A percentile compares a stretch with the other conserved stretches of the same genome.
These are phyloP conservation scores for Drosophila funebris DNA, from an alignment of 1,140 invertebrate species.

Conservation along the genomic window DNA sequence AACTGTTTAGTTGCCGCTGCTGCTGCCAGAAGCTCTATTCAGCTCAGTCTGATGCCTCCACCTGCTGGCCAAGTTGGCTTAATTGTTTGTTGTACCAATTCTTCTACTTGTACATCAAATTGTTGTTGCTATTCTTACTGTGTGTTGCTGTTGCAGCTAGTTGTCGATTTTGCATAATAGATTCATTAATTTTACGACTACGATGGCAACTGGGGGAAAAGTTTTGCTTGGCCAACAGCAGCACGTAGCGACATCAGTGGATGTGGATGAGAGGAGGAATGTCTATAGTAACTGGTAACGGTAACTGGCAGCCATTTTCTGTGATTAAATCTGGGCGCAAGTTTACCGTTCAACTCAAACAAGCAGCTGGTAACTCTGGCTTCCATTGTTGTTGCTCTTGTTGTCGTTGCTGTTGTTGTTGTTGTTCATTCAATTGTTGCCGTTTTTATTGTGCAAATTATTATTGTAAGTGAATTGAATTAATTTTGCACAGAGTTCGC, in stretches of 20 bases:
- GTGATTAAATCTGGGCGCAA: conserved; percentile 71
- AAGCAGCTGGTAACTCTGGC: conserved; percentile 22
- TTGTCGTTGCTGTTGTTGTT: conserved; percentile 15
- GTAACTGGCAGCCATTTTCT: conserved; percentile 57
- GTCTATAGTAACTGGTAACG: conserved; percentile 22
- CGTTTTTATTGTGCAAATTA: conserved; percentile 81
- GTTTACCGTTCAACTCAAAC: conserved; percentile 43
- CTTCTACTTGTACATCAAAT: conserved; percentile 1
- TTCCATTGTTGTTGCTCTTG: too few relatives aligned
- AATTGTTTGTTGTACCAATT: conserved; percentile 48
- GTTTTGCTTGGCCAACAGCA: conserved; percentile 54
- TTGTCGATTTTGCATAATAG: conserved; percentile 78
- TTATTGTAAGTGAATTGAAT: conserved; percentile 81
- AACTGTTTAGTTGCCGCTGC: conserved; percentile 10
- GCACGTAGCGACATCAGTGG: conserved; percentile 30
- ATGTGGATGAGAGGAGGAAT: not conserved
- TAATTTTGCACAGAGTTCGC: conserved; percentile 59
- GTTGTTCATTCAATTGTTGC: conserved; percentile 61
- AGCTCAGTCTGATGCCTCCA: conserved; percentile 1
- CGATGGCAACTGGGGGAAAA: conserved; percentile 37
- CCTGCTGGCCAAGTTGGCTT: conserved; percentile 36
- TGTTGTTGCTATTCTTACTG: conserved; percentile 26
- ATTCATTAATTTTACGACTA: conserved; percentile 73
- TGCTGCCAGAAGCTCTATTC: not conserved
- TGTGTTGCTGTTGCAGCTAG: conserved; percentile 46